Percentiles rank a stretch among this genome's conserved stretches.
Conservation (phyloP, 1,140 invertebrate species). For the Drosophila varians region DNA sequence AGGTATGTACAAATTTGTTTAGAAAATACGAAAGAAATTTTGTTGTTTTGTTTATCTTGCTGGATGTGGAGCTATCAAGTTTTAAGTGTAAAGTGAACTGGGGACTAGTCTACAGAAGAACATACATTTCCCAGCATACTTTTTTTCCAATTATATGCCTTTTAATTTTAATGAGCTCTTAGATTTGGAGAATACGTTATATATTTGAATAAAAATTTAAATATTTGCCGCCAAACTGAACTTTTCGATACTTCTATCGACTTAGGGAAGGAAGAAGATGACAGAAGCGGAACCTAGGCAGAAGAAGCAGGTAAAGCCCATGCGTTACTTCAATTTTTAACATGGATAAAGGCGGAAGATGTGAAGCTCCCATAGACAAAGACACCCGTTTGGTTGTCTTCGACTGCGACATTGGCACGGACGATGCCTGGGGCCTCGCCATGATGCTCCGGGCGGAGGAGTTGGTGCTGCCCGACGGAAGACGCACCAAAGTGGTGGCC, state of each 20-base stretch:
- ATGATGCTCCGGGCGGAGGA: slow-evolving; percentile 85
- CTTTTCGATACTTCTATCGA: neutral
- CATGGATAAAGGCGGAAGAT: neutral
- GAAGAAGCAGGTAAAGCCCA: too few species aligned
- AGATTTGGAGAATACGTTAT: neutral
- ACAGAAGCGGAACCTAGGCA: too few species aligned
- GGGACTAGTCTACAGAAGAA: neutral
- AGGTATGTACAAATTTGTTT: neutral
- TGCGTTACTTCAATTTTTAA: neutral
- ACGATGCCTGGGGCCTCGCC: slow-evolving; percentile 87
- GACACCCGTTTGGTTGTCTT: slow-evolving; percentile 83
- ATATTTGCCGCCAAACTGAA: neutral
- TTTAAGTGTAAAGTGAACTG: neutral
- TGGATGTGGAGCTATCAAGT: neutral
- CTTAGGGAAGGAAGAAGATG: too few species aligned
- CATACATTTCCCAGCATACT: neutral
- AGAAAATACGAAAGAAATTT: neutral
- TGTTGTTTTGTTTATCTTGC: neutral
- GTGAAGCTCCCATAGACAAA: neutral
- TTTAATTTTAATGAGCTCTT: too few species aligned
- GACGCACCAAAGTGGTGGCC: slow-evolving; percentile 85
- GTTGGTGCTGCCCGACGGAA: neutral
- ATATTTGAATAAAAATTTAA: neutral
- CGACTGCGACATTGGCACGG: slow-evolving; percentile 87
- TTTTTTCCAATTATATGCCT: neutral